phyloP scores from a whole-genome alignment of 1,140 invertebrate genomes.

The Pectinophora gossypiella region DNA sequence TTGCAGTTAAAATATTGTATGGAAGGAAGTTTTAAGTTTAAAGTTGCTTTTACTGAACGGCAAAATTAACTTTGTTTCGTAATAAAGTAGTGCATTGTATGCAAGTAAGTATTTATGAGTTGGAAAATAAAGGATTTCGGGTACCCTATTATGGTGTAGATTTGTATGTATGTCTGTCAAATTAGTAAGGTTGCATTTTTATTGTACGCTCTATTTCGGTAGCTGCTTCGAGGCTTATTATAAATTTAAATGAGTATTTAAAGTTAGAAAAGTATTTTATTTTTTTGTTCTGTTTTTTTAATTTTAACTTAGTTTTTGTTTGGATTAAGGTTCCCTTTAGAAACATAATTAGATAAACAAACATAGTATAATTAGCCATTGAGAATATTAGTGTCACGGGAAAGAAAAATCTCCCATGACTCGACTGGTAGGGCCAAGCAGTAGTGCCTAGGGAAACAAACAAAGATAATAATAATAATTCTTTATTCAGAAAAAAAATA shows the following conservation, averaged over 20 bases:
- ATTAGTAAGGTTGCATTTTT: neutral
- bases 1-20: neutral
- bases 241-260: neutral
- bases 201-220: neutral
- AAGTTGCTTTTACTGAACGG: neutral
- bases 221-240: neutral
- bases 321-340: too few relatives aligned
- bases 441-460: too few relatives aligned
- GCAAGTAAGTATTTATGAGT: conserved; percentile 18
- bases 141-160: conserved; percentile 13
- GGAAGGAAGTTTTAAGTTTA: too few relatives aligned
- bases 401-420: too few relatives aligned
- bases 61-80: neutral
- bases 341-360: too few relatives aligned
- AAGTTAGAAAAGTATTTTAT: neutral
- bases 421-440: too few relatives aligned
- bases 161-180: neutral
- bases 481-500: too few relatives aligned
- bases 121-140: conserved; percentile 18
- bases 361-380: too few relatives aligned
- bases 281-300: too few relatives aligned
- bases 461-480: too few relatives aligned
- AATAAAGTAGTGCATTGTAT: conserved; percentile 16
- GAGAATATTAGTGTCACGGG: too few relatives aligned
- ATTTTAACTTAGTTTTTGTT: too few relatives aligned